Base-by-base conservation (phyloP, 1,140 invertebrate genomes). In the Caenorhabditis latens region DNA sequence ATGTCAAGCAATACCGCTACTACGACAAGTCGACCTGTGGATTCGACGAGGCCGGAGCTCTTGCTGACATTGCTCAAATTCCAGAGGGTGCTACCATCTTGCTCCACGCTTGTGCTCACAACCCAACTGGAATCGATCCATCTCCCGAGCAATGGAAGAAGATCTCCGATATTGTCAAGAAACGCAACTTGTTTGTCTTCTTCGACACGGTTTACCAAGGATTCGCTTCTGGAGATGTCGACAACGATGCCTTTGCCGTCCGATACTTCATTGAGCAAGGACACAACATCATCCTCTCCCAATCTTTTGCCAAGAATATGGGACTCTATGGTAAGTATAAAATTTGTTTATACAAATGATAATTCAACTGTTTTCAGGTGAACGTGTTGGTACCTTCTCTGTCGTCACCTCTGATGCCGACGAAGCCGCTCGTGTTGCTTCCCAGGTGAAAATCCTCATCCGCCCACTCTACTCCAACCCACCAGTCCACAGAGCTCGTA, bases 181-280 rank as follows among this genome's bases (percentile, higher is more conserved):
- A 93, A 67, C 92, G 93, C 24, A 95, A 97, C 84, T 93, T 99
- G 4, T 98, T 96, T 92, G 96, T 97, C n/a, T 99, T 96, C 94
- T 98, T 99, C 93, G 98, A 99, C 94, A 98, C 98, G 96, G 98
- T 98, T 42, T 99, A 99, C 94, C 98, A 99, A 94, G 98, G 98
- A 19, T 94, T 93, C 91, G 94, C 95, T 90, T 94, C 93, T 94
- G 96, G 98, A 88, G 95, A 97, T 93, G 95, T 96, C 61, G 95
- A 95, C 87, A 95, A 94, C 88, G 98, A 99, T 94, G 96, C 98
- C 4, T 95, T 95, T 93, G 96, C 97, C 46, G 95, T 99, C 0
- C 94, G 97, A 87, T 94, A 95, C 89, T 99, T 99, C 92, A 94
- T 97, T n/a, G 94, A 96, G 88, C 96, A 98, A 88, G 97, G 97